Base-by-base conservation (phyloP, 1,140 invertebrate species). In the Drosophila lini region DNA sequence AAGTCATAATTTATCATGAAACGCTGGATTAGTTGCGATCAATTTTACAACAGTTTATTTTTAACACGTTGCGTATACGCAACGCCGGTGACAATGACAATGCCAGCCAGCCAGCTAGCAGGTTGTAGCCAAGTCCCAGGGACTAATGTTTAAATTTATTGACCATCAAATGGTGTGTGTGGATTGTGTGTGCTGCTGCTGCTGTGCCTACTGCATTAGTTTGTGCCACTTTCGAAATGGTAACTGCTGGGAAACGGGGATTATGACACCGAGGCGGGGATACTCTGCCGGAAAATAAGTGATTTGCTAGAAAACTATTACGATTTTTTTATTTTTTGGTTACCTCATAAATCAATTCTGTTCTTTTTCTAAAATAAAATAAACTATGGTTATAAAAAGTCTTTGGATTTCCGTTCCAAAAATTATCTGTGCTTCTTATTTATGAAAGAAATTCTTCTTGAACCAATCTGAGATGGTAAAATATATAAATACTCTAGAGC, bases 1-100 rank as follows among this genome's bases (percentile, higher is more conserved):
- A 91, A 91, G 81, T 91, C 89, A 91, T 91, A 91, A 91, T 89
- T 91, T 91, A 91, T 91, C 84, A 89, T 79, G 76, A 74, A 70
- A 62, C n/a, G 67, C 71, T 73, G 70, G 81, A 89, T 89, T 91
- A 88, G 88, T 69, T 83, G 69, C 62, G 84, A 75, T 89, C 78
- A 81, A 85, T 90, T 89, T 81, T 67, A 90, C 81, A 89, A 68
- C 81, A 74, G 78, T 88, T 88, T 88, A 88, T 88, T 88, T 88
- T 88, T 88, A 86, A 86, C 83, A 88, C 80, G 82, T 86, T 88
- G 77, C 84, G 78, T 50, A 84, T 84, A 80, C 78, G 78, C 59
- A 47, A 25, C 73, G 52, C 74, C 42, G 63, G 22, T 69, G 70
- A 59, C 82, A 60, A 47, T 68, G 74, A 48, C 62, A 75, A 76